Evolutionary conservation across 2,797 vertebrate species (phyloP), one percentile per base, ranked within the genome.

Genomic region (Neopelma chrysocephalum): DNA sequence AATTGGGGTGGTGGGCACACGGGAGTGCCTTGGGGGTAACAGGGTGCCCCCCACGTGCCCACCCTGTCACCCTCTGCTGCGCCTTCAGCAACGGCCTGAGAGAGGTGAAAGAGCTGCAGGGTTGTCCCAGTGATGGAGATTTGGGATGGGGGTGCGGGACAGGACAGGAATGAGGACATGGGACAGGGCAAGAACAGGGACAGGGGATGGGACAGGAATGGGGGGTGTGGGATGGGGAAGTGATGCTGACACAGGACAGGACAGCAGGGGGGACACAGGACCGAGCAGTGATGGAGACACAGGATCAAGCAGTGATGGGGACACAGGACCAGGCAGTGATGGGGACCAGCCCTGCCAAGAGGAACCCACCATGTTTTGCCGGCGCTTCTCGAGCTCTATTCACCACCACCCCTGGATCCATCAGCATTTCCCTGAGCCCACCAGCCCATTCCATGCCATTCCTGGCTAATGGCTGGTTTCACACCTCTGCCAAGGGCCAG

Each of bases 161-260:
- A 8, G 40, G 34, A 3, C 10, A 17, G 51, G 0, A 5, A 3
- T 7, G 18, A 34, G 50, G n/a, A 53, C 18, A 16, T 0, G 4
- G 47, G 29, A 13, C 1, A 4, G 36, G 21, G 7, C 17, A n/a
- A 34, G 1, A 6, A 42, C 7, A 11, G 21, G 26, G 32, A 31
- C 23, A 40, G 2, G 4, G 45, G 31, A 31, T 2, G 2, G n/a
- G 20, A 9, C 7, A 32, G 11, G 16, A 29, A 48, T 3, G 40
- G 51, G 57, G 70, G n/a, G 5, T 6, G 7, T 20, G 18, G 31
- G 18, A 40, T 40, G 38, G 58, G 34, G 34, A 38, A 60, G 16
- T 38, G 34, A 60, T 60, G 34, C 16, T 14, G 19, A n/a, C 8
- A n/a, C 12, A n/a, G 54, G 54, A 56, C 10, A 9, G 50, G 26